Evolutionary conservation across 2,113 vertebrate species (phyloP), one percentile per base, ranked within the genome.

Genomic region (Ramphastos sulfuratus): DNA sequence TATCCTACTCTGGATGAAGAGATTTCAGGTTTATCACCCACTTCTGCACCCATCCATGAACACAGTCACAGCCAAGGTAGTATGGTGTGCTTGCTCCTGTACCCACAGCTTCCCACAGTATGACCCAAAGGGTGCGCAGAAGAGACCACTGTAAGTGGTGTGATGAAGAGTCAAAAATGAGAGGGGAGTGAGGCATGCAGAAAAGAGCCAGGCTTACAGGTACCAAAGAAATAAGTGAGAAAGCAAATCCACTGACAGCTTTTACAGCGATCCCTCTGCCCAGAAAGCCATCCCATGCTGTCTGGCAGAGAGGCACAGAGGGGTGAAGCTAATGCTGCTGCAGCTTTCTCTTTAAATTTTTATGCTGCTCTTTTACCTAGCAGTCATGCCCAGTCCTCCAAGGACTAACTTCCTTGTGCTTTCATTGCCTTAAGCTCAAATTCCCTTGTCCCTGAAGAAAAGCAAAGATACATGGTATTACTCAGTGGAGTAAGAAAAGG

Each of bases 31-130:
- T 59, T 67, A 39, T 14, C 61, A 27, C 12, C 30, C 54, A 27
- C 24, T 50, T 54, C 56, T 70, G 35, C 52, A 24, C 15, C 52
- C 21, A 5, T 18, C 35, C 60, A 33, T 0, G 1, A 72, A 42
- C 21, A 24, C 7, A 3, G 25, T 33, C 52, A 10, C 64, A 83
- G 73, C 10, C 55, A 64, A 37, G 33, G 33, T 14, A 81, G 20
- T 27, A 61, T 4, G 1, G 4, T 28, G 35, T 39, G 30, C 60
- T 54, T 58, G 18, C 30, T 37, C 81, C 28, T 1, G 0, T 30
- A 33, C 2, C 15, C 39, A 14, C 6, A 3, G 10, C 17, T 69
- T 73, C 42, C 61, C 31, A 66, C 0, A 0, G 55, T 1, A 1
- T 5, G 52, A 66, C 44, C 65, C 2, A 1, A 46, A n/a, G 19